phyloP scores from a whole-genome alignment of 1,140 invertebrate genomes.

The Hycleus phaleratus region DNA sequence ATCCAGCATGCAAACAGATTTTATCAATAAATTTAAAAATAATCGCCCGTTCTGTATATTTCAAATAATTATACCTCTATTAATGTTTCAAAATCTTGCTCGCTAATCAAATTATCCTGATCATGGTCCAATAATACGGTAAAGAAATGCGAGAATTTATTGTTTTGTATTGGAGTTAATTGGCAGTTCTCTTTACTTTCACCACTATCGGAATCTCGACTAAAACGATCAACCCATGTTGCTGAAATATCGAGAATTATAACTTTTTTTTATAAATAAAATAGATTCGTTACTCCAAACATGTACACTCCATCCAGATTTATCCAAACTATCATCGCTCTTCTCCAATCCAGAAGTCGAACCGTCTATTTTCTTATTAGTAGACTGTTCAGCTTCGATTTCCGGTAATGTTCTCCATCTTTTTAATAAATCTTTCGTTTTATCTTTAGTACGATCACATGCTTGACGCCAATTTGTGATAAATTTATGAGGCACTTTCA shows the following conservation, averaged over 20 bases:
- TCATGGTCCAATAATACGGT: conserved; percentile 60
- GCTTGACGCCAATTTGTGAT: conserved; percentile 61
- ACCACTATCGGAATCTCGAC: conserved; percentile 49
- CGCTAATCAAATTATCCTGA: conserved; percentile 57
- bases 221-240: conserved; percentile 60
- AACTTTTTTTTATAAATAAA: not conserved
- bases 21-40: not conserved
- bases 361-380: conserved; percentile 25
- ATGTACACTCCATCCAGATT: conserved; percentile 57
- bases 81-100: conserved; percentile 60
- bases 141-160: conserved; percentile 63
- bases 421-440: conserved; percentile 59
- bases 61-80: conserved; percentile 49
- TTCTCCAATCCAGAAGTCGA: conserved; percentile 29
- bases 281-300: conserved; percentile 55
- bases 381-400: conserved; percentile 35
- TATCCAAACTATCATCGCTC: conserved; percentile 34
- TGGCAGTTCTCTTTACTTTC: conserved; percentile 46
- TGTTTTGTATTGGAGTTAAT: conserved; percentile 53
- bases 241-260: conserved; percentile 41
- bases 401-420: conserved; percentile 58
- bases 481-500: conserved; percentile 57
- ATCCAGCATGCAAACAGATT: conserved; percentile 14
- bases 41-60: too few relatives aligned
- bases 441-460: conserved; percentile 60